These are phyloP conservation scores for Columbina picui DNA, from an alignment of 2,113 vertebrate genomes.

Conservation along the genomic window DNA sequence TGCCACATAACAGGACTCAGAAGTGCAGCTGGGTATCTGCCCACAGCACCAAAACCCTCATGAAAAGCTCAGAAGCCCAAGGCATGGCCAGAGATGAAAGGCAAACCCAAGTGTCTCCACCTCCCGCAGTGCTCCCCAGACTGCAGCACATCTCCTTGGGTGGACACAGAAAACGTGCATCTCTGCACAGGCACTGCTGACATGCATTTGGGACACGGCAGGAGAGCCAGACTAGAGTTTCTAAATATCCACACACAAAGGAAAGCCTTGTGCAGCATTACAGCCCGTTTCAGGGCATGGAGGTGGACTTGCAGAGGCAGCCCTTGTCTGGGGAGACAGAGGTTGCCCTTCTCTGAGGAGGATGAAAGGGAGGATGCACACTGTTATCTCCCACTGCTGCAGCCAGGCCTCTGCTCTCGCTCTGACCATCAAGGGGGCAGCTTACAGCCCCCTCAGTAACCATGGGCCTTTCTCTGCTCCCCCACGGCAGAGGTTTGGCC, in stretches of 20 bases:
- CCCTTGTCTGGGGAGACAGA: not conserved
- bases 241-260: not conserved
- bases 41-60: not conserved
- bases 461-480: no score
- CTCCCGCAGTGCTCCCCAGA: not conserved
- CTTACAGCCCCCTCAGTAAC: not conserved
- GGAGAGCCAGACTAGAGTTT: not conserved
- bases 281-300: not conserved
- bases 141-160: not conserved
- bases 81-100: not conserved
- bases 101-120: not conserved
- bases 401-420: not conserved
- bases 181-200: not conserved
- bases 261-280: accelerated
- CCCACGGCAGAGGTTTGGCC: not conserved
- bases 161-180: not conserved
- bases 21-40: not conserved
- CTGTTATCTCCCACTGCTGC: not conserved
- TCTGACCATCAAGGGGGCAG: not conserved
- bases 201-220: not conserved
- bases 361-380: no score
- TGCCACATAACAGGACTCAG: not conserved
- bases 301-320: not conserved
- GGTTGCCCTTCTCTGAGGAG: not conserved
- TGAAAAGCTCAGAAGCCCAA: not conserved